phyloP scores from a whole-genome alignment of 2,797 vertebrate species.

The Thalassophryne amazonica region DNA sequence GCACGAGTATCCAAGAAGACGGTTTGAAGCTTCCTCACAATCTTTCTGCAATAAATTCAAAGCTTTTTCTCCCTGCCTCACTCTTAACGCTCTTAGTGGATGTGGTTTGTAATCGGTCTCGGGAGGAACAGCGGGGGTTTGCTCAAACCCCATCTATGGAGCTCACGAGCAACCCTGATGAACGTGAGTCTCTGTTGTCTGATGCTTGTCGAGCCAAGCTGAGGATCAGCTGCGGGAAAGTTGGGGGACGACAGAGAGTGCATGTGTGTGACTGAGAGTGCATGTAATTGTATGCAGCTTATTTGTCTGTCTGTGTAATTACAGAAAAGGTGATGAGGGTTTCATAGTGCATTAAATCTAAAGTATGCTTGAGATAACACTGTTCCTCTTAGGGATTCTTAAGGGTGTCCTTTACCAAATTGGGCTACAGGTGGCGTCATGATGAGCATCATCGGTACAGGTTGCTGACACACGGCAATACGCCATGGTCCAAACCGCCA shows the following conservation, averaged over 20 bases:
- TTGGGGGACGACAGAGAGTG: slow-evolving; percentile 22
- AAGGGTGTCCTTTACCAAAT: too few relatives aligned
- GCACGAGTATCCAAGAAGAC: slow-evolving; percentile 3
- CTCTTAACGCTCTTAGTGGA: slow-evolving; percentile 32
- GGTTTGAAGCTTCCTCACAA: slow-evolving; percentile 8
- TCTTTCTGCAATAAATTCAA: slow-evolving; percentile 20
- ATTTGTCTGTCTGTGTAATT: slow-evolving; percentile 12
- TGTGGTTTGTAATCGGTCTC: slow-evolving; percentile 59
- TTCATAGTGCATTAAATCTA: not conserved
- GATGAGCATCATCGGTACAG: too few relatives aligned
- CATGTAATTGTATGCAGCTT: slow-evolving; percentile 10
- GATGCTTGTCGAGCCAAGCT: slow-evolving; percentile 46
- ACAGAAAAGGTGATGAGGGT: slow-evolving; percentile 2
- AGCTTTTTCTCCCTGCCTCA: not conserved
- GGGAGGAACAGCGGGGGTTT: slow-evolving; percentile 57
- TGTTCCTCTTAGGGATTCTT: too few relatives aligned
- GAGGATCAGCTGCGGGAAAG: slow-evolving; percentile 40
- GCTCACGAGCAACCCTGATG: slow-evolving; percentile 63
- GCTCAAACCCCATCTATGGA: slow-evolving; percentile 70
- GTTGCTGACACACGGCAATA: too few relatives aligned
- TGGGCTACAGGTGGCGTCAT: too few relatives aligned
- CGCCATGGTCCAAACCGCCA: too few relatives aligned
- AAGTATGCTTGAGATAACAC: not conserved
- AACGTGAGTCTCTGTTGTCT: slow-evolving; percentile 63
- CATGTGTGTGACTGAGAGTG: not conserved